A percentile compares a stretch with the other conserved stretches of the same genome.
These are phyloP conservation scores for Cepaea nemoralis DNA, from an alignment of 1,140 invertebrate species.

Conservation along the genomic window DNA sequence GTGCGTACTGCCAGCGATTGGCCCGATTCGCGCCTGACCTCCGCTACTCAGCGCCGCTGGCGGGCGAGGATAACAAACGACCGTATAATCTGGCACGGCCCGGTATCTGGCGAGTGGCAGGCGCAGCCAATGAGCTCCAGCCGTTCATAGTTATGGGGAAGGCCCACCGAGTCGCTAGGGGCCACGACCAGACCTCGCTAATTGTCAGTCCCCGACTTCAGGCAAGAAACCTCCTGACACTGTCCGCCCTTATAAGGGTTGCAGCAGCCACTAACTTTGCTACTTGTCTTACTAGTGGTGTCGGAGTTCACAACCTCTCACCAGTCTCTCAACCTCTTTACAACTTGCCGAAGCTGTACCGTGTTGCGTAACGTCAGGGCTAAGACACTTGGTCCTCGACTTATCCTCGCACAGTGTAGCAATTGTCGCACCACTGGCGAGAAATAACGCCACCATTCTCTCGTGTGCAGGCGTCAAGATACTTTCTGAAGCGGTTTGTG, in stretches of 20 bases:
- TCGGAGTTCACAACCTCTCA: slow-evolving; percentile 2
- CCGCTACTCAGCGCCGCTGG: slow-evolving; percentile 15
- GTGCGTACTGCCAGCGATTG: slow-evolving; percentile 24
- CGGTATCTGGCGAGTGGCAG: neutral
- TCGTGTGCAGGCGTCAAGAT: too few relatives aligned
- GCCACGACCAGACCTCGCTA: slow-evolving; percentile 66
- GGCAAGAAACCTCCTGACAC: slow-evolving; percentile 63
- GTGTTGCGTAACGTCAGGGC: neutral
- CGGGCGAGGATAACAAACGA: slow-evolving; percentile 15
- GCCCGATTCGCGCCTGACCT: slow-evolving; percentile 20
- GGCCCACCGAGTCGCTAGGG: slow-evolving; percentile 39
- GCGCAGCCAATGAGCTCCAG: slow-evolving; percentile 25
- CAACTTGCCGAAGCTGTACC: neutral
- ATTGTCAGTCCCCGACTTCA: slow-evolving; percentile 70
- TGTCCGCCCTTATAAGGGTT: slow-evolving; percentile 48
- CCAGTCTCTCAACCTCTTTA: slow-evolving; percentile 14
- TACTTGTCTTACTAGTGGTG: slow-evolving; percentile 7
- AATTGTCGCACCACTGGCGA: too few relatives aligned
- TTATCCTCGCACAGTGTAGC: neutral
- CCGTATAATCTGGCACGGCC: neutral
- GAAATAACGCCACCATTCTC: too few relatives aligned
- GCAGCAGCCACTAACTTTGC: neutral
- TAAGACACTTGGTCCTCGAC: neutral
- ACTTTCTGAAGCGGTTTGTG: too few relatives aligned
- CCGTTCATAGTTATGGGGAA: neutral